Conservation (phyloP, 1,140 invertebrate species). For the Pseudobourletiella spinata region DNA sequence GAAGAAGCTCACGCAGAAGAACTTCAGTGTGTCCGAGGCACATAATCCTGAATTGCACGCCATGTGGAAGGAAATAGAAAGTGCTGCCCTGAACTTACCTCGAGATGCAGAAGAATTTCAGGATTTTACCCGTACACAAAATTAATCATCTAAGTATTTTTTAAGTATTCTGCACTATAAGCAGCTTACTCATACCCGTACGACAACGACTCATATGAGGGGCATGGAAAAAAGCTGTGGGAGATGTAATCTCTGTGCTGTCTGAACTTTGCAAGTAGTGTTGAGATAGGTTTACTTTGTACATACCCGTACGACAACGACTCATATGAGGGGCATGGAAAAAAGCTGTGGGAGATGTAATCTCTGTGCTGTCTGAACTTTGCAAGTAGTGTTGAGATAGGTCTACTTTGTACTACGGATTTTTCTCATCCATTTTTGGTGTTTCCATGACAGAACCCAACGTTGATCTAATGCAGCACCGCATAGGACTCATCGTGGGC, state of each 20-base stretch:
- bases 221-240: no score
- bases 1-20: conserved; percentile 23
- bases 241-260: no score
- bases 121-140: conserved; percentile 21
- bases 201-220: no score
- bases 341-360: no score
- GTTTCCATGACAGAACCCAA: conserved; percentile 25
- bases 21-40: conserved; percentile 9
- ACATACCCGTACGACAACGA: no score
- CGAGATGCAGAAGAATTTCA: conserved; percentile 18
- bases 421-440: no score
- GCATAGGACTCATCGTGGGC: conserved; percentile 3
- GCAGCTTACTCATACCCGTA: neutral
- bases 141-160: neutral
- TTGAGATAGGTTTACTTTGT: no score
- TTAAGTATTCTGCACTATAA: neutral
- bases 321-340: no score
- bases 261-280: no score
- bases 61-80: conserved; percentile 24
- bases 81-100: conserved; percentile 11
- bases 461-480: conserved; percentile 8
- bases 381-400: no score
- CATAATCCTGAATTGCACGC: conserved; percentile 22
- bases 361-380: no score
- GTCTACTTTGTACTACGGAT: no score